phyloP scores from a whole-genome alignment of 2,888 invertebrate species.

The Entomobrya multifasciata region DNA sequence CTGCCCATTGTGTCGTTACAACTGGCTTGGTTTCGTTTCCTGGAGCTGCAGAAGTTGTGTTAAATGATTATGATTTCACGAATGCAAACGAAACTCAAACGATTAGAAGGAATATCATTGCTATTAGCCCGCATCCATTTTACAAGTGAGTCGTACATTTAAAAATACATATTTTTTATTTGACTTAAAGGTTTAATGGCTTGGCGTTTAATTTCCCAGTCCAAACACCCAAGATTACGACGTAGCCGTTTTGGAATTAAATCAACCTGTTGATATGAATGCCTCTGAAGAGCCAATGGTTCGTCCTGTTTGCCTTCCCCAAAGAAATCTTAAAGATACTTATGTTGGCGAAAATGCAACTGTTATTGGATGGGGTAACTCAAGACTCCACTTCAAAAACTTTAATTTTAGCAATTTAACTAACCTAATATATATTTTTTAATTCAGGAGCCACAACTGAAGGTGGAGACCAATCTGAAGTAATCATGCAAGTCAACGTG shows the following conservation, averaged over 20 bases:
- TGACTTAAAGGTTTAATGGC: no score
- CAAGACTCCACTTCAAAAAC: background rate
- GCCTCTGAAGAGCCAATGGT: conserved; percentile 71
- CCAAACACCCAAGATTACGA: conserved; percentile 77
- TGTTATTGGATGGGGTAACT: conserved; percentile 74
- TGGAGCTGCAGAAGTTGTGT: conserved; percentile 73
- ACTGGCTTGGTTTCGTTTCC: conserved; percentile 71
- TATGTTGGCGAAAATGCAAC: conserved; percentile 74
- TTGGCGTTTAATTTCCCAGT: conserved; percentile 50
- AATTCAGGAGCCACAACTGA: conserved; percentile 61
- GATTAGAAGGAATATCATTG: conserved; percentile 66
- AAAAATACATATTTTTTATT: no score
- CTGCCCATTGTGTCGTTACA: conserved; percentile 53
- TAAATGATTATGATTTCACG: conserved; percentile 76
- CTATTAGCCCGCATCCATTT: conserved; percentile 76
- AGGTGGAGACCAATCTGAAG: conserved; percentile 75
- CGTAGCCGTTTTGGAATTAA: conserved; percentile 74
- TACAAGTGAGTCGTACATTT: conserved; percentile 72
- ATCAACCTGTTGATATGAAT: conserved; percentile 70
- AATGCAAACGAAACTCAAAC: conserved; percentile 70
- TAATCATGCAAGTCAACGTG: conserved; percentile 74
- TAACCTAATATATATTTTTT: background rate
- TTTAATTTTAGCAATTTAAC: background rate
- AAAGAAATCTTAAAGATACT: conserved; percentile 33
- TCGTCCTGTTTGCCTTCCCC: conserved; percentile 76